Conservation (phyloP, 2,888 invertebrate genomes). For the Nephrocerus scutellatus region DNA sequence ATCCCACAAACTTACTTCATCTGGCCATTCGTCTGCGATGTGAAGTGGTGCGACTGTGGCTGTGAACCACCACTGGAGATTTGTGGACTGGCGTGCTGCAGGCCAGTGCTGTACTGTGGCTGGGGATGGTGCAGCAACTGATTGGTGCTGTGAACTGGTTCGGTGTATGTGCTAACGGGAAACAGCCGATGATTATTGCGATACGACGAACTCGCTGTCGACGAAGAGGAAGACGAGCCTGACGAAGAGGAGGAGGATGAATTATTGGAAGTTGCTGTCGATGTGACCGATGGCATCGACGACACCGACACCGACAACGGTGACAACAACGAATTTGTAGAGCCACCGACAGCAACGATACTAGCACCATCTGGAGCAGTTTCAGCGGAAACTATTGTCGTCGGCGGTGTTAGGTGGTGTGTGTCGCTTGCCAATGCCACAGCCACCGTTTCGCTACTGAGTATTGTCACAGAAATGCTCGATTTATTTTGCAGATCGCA, state of each 20-base stretch:
- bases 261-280: conserved; percentile 2
- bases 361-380: conserved; percentile 17
- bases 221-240: conserved; percentile 17
- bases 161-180: conserved; percentile 63
- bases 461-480: conserved; percentile 41
- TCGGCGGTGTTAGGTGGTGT: too few species aligned
- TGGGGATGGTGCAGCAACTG: conserved; percentile 41
- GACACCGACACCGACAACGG: conserved; percentile 3
- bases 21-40: conserved; percentile 16
- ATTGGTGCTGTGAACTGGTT: conserved; percentile 47
- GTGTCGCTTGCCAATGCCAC: too few species aligned
- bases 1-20: too few species aligned
- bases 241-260: conserved; percentile 1
- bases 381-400: conserved; percentile 17
- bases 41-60: conserved; percentile 7
- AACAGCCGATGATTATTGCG: conserved; percentile 54
- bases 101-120: conserved; percentile 40
- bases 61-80: background rate
- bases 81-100: conserved; percentile 26
- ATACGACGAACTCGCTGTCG: conserved; percentile 32
- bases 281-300: conserved; percentile 1
- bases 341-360: conserved; percentile 18
- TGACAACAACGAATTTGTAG: conserved; percentile 16
- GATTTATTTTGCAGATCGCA: conserved; percentile 34
- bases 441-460: conserved; percentile 33